These are phyloP conservation scores for Isichthys henryi DNA, from an alignment of 2,113 vertebrate genomes.

Conservation along the genomic window DNA sequence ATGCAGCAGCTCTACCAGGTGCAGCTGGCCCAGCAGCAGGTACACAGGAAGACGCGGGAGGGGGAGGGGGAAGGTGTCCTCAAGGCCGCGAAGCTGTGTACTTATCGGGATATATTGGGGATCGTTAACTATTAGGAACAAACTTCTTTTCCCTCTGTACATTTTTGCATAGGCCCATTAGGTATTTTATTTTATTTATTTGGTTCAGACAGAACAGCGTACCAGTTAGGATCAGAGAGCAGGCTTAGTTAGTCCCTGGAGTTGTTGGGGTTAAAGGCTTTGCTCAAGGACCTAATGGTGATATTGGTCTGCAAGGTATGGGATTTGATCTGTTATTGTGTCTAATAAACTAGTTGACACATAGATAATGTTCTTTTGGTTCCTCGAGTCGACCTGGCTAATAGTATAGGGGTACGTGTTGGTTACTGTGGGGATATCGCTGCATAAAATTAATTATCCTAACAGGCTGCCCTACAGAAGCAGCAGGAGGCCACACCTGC, in stretches of 20 bases:
- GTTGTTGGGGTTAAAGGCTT: background rate
- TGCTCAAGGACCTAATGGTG: background rate
- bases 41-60: slow-evolving; percentile 5
- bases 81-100: background rate
- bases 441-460: background rate
- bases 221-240: background rate
- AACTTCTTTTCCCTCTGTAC: background rate
- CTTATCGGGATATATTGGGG: background rate
- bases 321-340: background rate
- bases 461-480: slow-evolving; percentile 86
- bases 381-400: background rate
- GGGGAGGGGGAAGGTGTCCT: background rate
- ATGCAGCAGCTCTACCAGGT: slow-evolving; percentile 99
- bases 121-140: background rate
- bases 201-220: background rate
- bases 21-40: slow-evolving; percentile 97
- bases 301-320: background rate
- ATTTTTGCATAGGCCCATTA: background rate
- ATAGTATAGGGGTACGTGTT: background rate
- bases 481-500: slow-evolving; percentile 69
- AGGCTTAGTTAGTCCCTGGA: background rate
- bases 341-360: background rate
- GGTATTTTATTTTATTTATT: background rate
- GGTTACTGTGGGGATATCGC: background rate
- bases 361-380: background rate